phyloP scores from a whole-genome alignment of 2,113 vertebrate species.

The Ictalurus punctatus region DNA sequence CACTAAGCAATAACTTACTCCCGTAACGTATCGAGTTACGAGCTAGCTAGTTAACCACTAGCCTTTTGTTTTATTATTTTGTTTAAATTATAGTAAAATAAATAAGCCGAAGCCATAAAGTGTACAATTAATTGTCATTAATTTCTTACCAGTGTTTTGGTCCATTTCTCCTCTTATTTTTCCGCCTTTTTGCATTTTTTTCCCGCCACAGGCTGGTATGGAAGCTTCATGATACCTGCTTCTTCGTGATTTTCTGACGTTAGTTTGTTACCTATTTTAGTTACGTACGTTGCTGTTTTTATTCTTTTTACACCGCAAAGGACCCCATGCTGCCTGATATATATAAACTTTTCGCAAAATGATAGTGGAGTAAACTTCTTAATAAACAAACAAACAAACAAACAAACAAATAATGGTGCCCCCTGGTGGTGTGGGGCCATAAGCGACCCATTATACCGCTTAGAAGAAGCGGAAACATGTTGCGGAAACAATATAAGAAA shows the following conservation, averaged over 20 bases:
- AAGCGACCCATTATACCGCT: too few relatives aligned
- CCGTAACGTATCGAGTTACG: neutral
- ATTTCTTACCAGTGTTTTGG: neutral
- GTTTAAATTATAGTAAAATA: neutral
- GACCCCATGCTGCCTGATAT: neutral
- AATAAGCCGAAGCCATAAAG: neutral
- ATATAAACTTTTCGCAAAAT: neutral
- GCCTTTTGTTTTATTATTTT: neutral
- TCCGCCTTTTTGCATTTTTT: neutral
- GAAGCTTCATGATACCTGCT: neutral
- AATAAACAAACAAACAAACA: too few relatives aligned
- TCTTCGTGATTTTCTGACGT: neutral
- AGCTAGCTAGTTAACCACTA: neutral
- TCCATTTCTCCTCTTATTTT: neutral
- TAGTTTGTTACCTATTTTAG: neutral
- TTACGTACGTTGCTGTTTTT: neutral
- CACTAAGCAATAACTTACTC: neutral
- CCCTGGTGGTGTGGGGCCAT: neutral
- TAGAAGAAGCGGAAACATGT: neutral
- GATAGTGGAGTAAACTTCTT: too few relatives aligned
- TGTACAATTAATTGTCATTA: neutral
- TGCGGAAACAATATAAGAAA: too few relatives aligned
- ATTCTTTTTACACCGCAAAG: neutral
- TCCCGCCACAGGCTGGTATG: neutral
- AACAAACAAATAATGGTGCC: neutral